phyloP scores from a whole-genome alignment of 1,140 invertebrate genomes.

The Drepana arcuata region DNA sequence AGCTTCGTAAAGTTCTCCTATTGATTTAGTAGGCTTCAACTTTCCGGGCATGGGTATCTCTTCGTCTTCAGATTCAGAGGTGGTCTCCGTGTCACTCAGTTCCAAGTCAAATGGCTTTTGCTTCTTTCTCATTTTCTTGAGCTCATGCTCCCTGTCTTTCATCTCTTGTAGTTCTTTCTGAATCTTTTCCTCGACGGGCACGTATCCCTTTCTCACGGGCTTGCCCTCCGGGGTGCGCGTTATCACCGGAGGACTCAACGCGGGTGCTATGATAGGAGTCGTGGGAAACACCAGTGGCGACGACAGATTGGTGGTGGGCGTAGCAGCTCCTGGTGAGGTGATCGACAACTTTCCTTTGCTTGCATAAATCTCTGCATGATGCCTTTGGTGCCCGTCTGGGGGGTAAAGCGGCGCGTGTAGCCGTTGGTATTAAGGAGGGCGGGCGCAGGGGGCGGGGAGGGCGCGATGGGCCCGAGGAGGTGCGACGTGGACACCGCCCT shows the following conservation, averaged over 20 bases:
- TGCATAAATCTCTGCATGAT: slow-evolving; percentile 85
- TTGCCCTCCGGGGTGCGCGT: slow-evolving; percentile 72
- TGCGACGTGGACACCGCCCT: slow-evolving; percentile 76
- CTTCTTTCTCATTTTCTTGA: slow-evolving; percentile 76
- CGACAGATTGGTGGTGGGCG: slow-evolving; percentile 22
- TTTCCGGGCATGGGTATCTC: slow-evolving; percentile 72
- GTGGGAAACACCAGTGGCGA: slow-evolving; percentile 34
- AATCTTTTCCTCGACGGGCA: slow-evolving; percentile 84
- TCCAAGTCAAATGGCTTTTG: slow-evolving; percentile 68
- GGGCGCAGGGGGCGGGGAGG: slow-evolving; percentile 32
- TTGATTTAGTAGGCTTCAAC: slow-evolving; percentile 72
- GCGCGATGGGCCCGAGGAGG: slow-evolving; percentile 58
- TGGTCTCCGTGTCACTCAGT: slow-evolving; percentile 62
- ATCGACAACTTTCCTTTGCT: slow-evolving; percentile 77
- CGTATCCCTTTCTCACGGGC: slow-evolving; percentile 75
- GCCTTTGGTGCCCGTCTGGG: slow-evolving; percentile 76
- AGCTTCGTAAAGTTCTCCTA: slow-evolving; percentile 71
- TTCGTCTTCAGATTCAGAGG: slow-evolving; percentile 72
- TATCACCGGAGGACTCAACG: slow-evolving; percentile 45
- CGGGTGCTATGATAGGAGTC: slow-evolving; percentile 24
- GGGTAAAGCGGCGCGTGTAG: slow-evolving; percentile 73
- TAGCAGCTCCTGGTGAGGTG: slow-evolving; percentile 35
- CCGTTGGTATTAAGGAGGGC: slow-evolving; percentile 48
- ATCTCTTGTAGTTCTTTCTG: slow-evolving; percentile 83
- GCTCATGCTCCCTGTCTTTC: slow-evolving; percentile 80